Evolutionary conservation across 92 coral and sea anemone species (phyloP).

Genomic region (Heteractis magnifica): DNA sequence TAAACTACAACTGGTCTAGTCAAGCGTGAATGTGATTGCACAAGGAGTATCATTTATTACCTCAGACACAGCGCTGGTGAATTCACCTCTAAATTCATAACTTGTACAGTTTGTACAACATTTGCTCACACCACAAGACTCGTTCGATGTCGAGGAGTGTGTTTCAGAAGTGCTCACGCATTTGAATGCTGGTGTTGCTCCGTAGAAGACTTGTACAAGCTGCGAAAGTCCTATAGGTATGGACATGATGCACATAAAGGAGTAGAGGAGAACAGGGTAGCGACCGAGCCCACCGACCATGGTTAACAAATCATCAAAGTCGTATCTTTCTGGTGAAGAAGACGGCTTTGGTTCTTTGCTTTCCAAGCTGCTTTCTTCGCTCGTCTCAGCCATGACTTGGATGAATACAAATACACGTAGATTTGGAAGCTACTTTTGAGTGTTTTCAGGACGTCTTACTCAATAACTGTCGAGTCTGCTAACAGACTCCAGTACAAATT

Average conservation of each 20-base stretch:
- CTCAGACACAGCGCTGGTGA: conserved; percentile 84
- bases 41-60: conserved; percentile 23
- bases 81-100: conserved; percentile 49
- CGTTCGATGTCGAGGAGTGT: conserved; percentile 1
- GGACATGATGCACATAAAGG: conserved; percentile 70
- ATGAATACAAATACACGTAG: too few relatives aligned
- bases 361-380: not conserved
- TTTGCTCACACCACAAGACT: conserved; percentile 39
- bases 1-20: not conserved
- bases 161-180: conserved; percentile 14
- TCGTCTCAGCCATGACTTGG: not conserved
- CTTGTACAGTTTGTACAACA: conserved; percentile 65
- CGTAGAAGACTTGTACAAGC: conserved; percentile 73
- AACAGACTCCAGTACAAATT: not conserved
- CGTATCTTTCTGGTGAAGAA: conserved; percentile 24
- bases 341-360: not conserved
- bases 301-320: conserved; percentile 65
- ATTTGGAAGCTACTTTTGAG: too few relatives aligned
- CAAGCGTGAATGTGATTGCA: not conserved
- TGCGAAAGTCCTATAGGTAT: conserved; percentile 71
- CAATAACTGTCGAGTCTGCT: not conserved
- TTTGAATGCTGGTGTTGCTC: conserved; percentile 60
- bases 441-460: too few relatives aligned
- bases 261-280: conserved; percentile 61
- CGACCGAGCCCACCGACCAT: conserved; percentile 79